These are phyloP conservation scores for Pteropus alecto DNA, from an alignment of 2,113 vertebrate genomes.

Conservation along the genomic window DNA sequence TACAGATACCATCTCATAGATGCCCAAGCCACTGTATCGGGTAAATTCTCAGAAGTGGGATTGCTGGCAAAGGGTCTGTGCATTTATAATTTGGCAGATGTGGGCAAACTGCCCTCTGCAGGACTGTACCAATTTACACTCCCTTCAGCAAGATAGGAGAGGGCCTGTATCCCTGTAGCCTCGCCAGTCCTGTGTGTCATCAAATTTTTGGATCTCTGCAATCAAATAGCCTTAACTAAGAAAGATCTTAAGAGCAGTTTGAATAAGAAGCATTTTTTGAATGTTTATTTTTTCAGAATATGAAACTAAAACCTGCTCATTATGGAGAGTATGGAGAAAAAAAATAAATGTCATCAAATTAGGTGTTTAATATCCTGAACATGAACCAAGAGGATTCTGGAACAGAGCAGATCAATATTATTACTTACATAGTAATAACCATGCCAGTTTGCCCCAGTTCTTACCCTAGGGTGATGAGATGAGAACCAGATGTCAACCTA, in stretches of 20 bases:
- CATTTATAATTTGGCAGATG: not conserved
- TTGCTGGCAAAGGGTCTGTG: not conserved
- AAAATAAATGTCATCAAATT: not conserved
- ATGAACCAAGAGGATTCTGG: not conserved
- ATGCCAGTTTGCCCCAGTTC: not conserved
- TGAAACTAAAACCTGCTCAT: not conserved
- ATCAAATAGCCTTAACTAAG: not conserved
- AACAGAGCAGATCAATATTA: not conserved
- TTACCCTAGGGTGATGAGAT: not conserved
- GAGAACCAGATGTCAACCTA: not conserved
- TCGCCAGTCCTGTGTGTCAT: accelerated
- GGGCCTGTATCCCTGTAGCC: not conserved
- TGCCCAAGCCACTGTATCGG: not conserved
- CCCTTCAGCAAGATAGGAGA: not conserved
- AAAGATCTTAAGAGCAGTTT: not conserved
- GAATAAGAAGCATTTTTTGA: not conserved
- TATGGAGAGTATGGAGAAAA: not conserved
- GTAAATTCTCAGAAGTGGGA: not conserved
- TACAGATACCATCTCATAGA: not conserved
- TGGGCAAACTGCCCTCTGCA: not conserved
- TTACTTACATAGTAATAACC: not conserved
- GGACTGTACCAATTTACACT: not conserved
- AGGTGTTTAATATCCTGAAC: not conserved
- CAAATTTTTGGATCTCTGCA: not conserved
- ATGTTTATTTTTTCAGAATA: not conserved